A percentile compares a stretch with the other conserved stretches of the same genome.
These are phyloP conservation scores for Tangara arthus DNA, from an alignment of 2,797 vertebrate genomes.

Conservation along the genomic window DNA sequence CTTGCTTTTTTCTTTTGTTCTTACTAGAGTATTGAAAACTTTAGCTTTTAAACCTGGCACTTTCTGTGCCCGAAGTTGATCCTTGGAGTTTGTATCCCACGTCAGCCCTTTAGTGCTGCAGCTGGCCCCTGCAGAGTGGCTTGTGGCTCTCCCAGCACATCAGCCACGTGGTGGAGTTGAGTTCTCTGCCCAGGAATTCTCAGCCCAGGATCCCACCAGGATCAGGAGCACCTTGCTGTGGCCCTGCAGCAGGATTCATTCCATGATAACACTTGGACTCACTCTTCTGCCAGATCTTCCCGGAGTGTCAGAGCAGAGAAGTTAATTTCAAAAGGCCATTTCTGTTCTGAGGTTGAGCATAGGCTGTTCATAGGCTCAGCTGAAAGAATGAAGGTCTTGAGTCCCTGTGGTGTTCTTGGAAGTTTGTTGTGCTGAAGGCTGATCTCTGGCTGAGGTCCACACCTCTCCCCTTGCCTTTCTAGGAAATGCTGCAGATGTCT, in stretches of 20 bases:
- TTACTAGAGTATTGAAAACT: neutral
- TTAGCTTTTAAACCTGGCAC: neutral
- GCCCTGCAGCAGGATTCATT: neutral
- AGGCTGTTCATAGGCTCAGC: neutral
- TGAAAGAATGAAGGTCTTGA: neutral
- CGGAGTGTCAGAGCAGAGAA: neutral
- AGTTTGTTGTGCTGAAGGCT: neutral
- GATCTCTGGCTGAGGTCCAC: neutral
- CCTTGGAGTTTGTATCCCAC: fast-evolving
- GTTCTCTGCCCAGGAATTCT: neutral
- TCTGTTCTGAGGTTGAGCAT: neutral
- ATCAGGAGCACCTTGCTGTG: neutral
- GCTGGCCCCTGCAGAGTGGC: neutral
- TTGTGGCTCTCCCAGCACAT: neutral
- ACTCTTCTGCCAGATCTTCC: neutral
- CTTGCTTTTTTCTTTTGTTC: neutral
- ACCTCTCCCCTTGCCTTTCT: neutral
- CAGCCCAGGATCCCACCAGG: neutral
- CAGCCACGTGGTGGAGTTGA: neutral
- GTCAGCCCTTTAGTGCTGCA: neutral
- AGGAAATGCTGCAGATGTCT: neutral
- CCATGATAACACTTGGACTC: neutral
- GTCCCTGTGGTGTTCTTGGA: neutral
- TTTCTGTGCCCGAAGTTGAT: neutral
- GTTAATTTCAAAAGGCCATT: neutral